Percentiles rank a stretch among this genome's conserved stretches.
Conservation (phyloP, 2,797 vertebrate genomes). For the Percopsis omiscomaycus region DNA sequence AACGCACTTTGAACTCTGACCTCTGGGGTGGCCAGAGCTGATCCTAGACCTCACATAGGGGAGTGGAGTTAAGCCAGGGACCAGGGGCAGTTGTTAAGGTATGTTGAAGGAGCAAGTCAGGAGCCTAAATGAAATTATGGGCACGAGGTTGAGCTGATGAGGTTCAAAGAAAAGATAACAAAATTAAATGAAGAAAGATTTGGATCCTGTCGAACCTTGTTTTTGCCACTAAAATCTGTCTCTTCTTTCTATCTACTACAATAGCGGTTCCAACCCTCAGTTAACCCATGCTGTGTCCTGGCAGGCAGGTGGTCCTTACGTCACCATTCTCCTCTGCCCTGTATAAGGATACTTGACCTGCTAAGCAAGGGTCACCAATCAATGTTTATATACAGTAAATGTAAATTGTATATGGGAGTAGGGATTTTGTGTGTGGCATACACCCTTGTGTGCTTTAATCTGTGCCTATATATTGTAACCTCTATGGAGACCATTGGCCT, state of each 20-base stretch:
- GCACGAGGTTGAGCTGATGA: conserved; percentile 3
- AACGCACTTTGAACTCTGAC: conserved; percentile 68
- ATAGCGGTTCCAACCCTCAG: conserved; percentile 25
- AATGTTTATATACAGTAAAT: conserved; percentile 35
- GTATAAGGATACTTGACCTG: conserved; percentile 84
- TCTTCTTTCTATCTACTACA: conserved; percentile 1
- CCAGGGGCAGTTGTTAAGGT: conserved; percentile 62
- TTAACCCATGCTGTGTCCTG: conserved; percentile 15
- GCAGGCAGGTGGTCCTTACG: conserved; percentile 52
- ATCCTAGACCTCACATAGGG: conserved; percentile 54
- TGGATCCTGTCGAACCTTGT: no score
- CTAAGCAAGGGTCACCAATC: conserved; percentile 76
- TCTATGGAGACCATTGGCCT: conserved; percentile 59
- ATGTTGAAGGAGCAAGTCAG: conserved; percentile 33
- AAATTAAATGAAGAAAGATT: background rate
- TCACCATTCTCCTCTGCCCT: conserved; percentile 66
- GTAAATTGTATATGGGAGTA: conserved; percentile 70
- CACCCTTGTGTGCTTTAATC: conserved; percentile 58
- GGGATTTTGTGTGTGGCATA: conserved; percentile 68
- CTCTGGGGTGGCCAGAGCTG: conserved; percentile 39
- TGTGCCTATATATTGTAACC: conserved; percentile 64
- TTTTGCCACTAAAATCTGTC: background rate
- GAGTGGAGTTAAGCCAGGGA: conserved; percentile 16
- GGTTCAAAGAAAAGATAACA: no score
- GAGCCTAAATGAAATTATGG: conserved; percentile 17